A percentile compares a stretch with the other conserved stretches of the same genome.
These are phyloP conservation scores for Elephas maximus DNA, from an alignment of 2,113 vertebrate genomes.

Conservation along the genomic window DNA sequence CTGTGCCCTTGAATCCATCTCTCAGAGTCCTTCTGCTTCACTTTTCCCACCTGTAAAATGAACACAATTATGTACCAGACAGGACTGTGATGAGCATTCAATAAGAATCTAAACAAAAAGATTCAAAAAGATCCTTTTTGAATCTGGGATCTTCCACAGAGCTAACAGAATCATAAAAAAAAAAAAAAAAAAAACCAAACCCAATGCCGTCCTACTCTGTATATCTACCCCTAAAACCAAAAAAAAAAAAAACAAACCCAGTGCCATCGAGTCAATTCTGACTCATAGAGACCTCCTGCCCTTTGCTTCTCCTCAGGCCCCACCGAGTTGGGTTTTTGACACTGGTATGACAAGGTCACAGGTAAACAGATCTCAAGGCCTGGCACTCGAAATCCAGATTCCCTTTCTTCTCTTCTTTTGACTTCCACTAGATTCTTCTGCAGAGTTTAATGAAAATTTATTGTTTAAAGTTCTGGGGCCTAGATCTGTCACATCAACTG, in stretches of 20 bases:
- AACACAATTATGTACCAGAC: background rate
- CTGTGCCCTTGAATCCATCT: background rate
- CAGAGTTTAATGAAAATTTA: background rate
- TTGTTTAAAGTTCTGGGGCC: background rate
- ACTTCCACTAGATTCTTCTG: background rate
- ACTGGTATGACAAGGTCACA: background rate
- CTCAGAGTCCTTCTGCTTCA: background rate
- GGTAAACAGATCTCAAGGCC: background rate
- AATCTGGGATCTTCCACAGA: background rate
- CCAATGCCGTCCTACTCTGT: too few relatives aligned
- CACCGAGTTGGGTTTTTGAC: background rate
- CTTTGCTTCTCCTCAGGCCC: background rate
- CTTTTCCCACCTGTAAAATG: background rate
- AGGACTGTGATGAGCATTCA: background rate
- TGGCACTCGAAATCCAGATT: background rate
- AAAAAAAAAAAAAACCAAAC: too few relatives aligned
- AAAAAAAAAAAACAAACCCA: too few relatives aligned
- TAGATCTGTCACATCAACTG: background rate
- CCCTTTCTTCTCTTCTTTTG: background rate
- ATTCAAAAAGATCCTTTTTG: background rate
- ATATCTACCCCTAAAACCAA: too few relatives aligned
- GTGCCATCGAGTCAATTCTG: too few relatives aligned
- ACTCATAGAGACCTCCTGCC: background rate
- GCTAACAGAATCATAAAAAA: background rate
- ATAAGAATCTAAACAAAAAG: background rate